Evolutionary conservation across 92 coral and sea anemone genomes (phyloP).

Genomic region (Virgularia gustaviana): DNA sequence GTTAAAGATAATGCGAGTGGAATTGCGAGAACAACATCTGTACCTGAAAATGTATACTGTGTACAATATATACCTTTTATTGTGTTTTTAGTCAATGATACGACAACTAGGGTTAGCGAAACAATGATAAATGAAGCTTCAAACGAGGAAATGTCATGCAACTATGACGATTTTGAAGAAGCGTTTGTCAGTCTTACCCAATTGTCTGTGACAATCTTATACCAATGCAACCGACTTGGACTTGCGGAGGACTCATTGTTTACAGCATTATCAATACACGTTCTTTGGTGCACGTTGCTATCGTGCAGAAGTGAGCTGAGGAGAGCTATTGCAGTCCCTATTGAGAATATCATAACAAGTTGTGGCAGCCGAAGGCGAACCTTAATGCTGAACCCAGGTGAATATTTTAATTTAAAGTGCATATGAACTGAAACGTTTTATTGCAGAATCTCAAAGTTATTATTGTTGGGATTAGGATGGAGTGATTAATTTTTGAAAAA

Average conservation of each 20-base stretch:
- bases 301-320: slow-evolving; percentile 62
- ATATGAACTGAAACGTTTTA: too few relatives aligned
- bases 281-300: slow-evolving; percentile 80
- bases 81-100: slow-evolving; percentile 18
- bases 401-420: too few relatives aligned
- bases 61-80: background rate
- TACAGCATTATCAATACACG: slow-evolving; percentile 69
- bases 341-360: slow-evolving; percentile 71
- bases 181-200: slow-evolving; percentile 69
- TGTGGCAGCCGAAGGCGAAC: slow-evolving; percentile 54
- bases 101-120: slow-evolving; percentile 2
- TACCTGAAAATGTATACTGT: too few relatives aligned
- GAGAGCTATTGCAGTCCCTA: slow-evolving; percentile 72
- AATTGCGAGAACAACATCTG: too few relatives aligned
- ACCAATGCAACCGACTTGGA: slow-evolving; percentile 72
- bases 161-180: slow-evolving; percentile 81
- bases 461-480: too few relatives aligned
- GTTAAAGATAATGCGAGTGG: background rate
- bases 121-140: background rate
- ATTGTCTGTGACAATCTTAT: slow-evolving; percentile 70
- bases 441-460: too few relatives aligned
- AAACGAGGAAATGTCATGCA: background rate
- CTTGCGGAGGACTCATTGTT: slow-evolving; percentile 63
- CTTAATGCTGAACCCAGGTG: slow-evolving; percentile 67
- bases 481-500: too few relatives aligned